Evolutionary conservation across 2,888 invertebrate genomes (phyloP).

Genomic region (Melanophora roralis): DNA sequence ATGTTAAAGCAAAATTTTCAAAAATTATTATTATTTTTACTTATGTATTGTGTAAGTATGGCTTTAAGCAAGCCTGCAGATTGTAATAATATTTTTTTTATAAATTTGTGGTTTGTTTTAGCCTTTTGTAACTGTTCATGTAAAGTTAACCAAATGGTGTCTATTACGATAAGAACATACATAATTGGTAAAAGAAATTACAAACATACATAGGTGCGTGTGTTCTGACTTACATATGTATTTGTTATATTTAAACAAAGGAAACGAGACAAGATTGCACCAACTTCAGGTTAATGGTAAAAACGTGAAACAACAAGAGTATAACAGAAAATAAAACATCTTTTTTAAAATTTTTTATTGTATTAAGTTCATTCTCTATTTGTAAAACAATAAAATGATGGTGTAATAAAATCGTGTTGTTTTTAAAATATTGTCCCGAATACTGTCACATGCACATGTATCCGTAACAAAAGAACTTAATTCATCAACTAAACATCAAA

Average conservation of each 20-base stretch:
- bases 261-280: neutral
- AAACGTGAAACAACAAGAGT: slow-evolving; percentile 5
- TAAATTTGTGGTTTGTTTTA: no score
- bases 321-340: slow-evolving; percentile 2
- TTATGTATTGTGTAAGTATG: no score
- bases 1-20: no score
- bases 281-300: slow-evolving; percentile 11
- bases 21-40: no score
- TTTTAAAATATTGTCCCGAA: slow-evolving; percentile 17
- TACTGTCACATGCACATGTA: neutral
- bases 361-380: slow-evolving; percentile 23
- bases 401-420: slow-evolving; percentile 49
- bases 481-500: slow-evolving; percentile 17
- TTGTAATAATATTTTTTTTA: no score
- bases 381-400: slow-evolving; percentile 49
- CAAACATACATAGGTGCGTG: neutral
- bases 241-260: no score
- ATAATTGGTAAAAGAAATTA: neutral
- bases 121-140: slow-evolving; percentile 30
- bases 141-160: slow-evolving; percentile 39
- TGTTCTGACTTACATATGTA: no score
- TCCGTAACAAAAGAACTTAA: slow-evolving; percentile 15
- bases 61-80: no score
- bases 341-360: no score
- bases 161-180: slow-evolving; percentile 36